Conservation (phyloP, 2,888 invertebrate genomes). For the Crossocerus cetratus region DNA sequence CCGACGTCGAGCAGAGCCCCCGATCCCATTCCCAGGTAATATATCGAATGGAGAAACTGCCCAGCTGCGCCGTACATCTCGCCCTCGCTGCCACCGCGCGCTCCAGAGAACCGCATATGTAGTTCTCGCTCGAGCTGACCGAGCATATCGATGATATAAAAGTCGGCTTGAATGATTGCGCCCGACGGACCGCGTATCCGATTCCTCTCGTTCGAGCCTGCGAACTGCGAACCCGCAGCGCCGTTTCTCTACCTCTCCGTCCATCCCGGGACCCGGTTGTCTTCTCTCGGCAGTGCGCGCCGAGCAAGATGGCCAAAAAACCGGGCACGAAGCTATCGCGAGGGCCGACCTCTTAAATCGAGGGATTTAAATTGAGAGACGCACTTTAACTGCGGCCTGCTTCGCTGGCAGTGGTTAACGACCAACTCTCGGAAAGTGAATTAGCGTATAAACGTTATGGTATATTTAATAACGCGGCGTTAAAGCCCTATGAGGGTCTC, state of each 20-base stretch:
- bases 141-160: slow-evolving; percentile 54
- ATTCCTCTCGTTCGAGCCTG: too few species aligned
- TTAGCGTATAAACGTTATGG: slow-evolving; percentile 37
- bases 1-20: slow-evolving; percentile 11
- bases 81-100: slow-evolving; percentile 10
- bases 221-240: too few species aligned
- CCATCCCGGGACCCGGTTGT: too few species aligned
- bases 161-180: slow-evolving; percentile 45
- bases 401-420: slow-evolving; percentile 26
- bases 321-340: too few species aligned
- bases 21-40: slow-evolving; percentile 42
- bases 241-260: too few species aligned
- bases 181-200: slow-evolving; percentile 11
- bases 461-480: slow-evolving; percentile 34
- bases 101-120: slow-evolving; percentile 23
- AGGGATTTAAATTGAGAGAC: slow-evolving; percentile 26
- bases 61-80: slow-evolving; percentile 44
- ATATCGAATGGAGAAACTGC: slow-evolving; percentile 50
- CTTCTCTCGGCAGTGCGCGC: too few species aligned
- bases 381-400: slow-evolving; percentile 18
- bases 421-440: slow-evolving; percentile 29
- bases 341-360: too few species aligned
- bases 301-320: too few species aligned
- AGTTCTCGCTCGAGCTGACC: slow-evolving; percentile 51
- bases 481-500: slow-evolving; percentile 8